Evolutionary conservation across 2,888 invertebrate species (phyloP).

Genomic region (Noctua pronuba): DNA sequence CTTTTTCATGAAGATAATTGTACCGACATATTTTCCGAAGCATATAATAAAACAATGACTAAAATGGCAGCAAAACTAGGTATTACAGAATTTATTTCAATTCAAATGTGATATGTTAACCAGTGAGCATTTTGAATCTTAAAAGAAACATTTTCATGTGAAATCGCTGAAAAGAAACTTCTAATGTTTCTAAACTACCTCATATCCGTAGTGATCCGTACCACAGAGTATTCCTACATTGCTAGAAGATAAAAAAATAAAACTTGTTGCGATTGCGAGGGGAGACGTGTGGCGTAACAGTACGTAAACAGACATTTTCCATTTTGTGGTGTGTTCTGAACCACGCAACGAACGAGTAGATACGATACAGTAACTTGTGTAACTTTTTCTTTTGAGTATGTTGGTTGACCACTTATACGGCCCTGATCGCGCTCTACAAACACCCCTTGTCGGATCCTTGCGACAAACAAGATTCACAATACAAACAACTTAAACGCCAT

Average conservation of each 20-base stretch:
- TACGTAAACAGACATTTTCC: constrained; percentile 55
- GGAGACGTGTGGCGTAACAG: constrained; percentile 33
- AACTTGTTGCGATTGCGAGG: constrained; percentile 34
- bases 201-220: constrained; percentile 15
- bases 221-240: constrained; percentile 5
- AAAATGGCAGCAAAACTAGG: constrained; percentile 23
- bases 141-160: not conserved
- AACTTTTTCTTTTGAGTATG: constrained; percentile 61
- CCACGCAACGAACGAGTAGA: constrained; percentile 36
- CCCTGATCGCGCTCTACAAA: constrained; percentile 53
- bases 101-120: constrained; percentile 5
- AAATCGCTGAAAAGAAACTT: constrained; percentile 29
- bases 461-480: constrained; percentile 44
- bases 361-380: constrained; percentile 45
- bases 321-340: constrained; percentile 54
- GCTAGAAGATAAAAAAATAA: constrained; percentile 36
- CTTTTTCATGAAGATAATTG: not conserved
- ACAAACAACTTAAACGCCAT: constrained; percentile 44
- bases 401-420: constrained; percentile 61
- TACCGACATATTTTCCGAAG: not conserved
- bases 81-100: not conserved
- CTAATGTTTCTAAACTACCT: not conserved
- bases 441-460: constrained; percentile 43
- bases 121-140: constrained; percentile 18
- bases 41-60: not conserved